These are phyloP conservation scores for Hydrophis major DNA, from an alignment of 2,797 vertebrate species.

Conservation along the genomic window DNA sequence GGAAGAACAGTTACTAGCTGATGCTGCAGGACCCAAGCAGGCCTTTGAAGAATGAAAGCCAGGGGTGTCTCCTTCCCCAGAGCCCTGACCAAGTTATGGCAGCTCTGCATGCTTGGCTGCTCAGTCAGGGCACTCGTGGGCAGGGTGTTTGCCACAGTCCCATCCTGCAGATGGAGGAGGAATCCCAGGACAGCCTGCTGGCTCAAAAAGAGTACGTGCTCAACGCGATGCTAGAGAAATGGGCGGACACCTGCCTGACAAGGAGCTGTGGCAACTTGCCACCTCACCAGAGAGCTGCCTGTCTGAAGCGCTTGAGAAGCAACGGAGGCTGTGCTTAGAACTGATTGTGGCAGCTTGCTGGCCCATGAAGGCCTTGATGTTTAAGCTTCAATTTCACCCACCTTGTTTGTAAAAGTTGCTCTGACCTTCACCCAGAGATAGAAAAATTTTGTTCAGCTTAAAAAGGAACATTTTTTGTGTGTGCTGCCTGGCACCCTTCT, in stretches of 20 bases:
- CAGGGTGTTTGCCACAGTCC: not conserved
- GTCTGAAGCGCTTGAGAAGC: not conserved
- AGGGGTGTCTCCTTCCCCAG: conserved; percentile 22
- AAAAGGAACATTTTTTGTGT: conserved; percentile 14
- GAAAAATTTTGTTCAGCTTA: conserved; percentile 44
- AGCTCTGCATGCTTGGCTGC: not conserved
- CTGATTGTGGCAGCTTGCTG: conserved; percentile 47
- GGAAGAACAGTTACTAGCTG: conserved; percentile 1
- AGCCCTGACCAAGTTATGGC: not conserved
- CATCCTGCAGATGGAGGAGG: conserved; percentile 5
- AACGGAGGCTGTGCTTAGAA: conserved; percentile 41
- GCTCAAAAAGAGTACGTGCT: conserved; percentile 29
- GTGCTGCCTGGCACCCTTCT: conserved; percentile 8
- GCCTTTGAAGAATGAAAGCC: conserved; percentile 14
- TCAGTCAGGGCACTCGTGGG: not conserved
- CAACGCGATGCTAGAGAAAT: not conserved
- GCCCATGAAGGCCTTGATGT: conserved; percentile 41
- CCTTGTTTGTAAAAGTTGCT: conserved; percentile 60
- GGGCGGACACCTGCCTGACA: conserved; percentile 24
- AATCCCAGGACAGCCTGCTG: conserved; percentile 12
- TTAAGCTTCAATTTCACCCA: conserved; percentile 41
- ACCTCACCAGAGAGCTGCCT: not conserved
- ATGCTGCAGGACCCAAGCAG: conserved; percentile 31
- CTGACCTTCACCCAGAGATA: conserved; percentile 61
- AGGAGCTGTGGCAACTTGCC: conserved; percentile 13